Base-by-base conservation (phyloP, 2,113 vertebrate species). In the Pedionomus torquatus region DNA sequence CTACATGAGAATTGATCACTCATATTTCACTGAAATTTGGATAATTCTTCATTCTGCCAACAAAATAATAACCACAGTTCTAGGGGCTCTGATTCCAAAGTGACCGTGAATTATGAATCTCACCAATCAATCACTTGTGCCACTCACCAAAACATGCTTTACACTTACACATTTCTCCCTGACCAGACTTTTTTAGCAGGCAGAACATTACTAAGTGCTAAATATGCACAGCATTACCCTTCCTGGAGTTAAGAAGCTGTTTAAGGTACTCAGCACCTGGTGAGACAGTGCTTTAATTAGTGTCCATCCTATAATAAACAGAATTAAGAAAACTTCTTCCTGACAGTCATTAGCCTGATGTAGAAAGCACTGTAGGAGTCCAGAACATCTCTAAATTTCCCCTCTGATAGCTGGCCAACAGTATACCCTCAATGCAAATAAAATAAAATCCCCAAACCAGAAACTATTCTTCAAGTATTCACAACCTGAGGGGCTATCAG, bases 381-480 rank as follows among this genome's bases (percentile, higher is more conserved):
- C 39, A 61, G 43, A 72, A 51, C 49, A 79, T 75, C 51, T 84
- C 35, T 31, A 41, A 83, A 87, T 89, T 74, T 60, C 51, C 24
- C 6, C 46, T 77, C 43, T 86, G 70, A 43, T 10, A 72, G 69
- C 30, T 76, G 28, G 54, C 61, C 82, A 91, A 82, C 31, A 85
- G 39, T 21, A 79, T 24, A 13, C 20, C 65, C 37, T 90, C 84
- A 86, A 92, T 30, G 18, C 57, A 92, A 90, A 85, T 84, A 78
- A 91, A 87, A 87, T 49, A 74, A 92, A 95, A 91, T 75, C 37
- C 41, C 57, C 60, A 89, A 91, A 85, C 57, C 87, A 95, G 83
- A 95, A 92, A 41, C 65, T 82, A 18, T 80, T 93, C 37, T 82
- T 93, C 44, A 46, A 85, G n/a, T 48, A 24, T 33, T 74, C 87